Evolutionary conservation across 2,797 vertebrate genomes (phyloP), one percentile per base, ranked within the genome.

Genomic region (Simalia tracyae): DNA sequence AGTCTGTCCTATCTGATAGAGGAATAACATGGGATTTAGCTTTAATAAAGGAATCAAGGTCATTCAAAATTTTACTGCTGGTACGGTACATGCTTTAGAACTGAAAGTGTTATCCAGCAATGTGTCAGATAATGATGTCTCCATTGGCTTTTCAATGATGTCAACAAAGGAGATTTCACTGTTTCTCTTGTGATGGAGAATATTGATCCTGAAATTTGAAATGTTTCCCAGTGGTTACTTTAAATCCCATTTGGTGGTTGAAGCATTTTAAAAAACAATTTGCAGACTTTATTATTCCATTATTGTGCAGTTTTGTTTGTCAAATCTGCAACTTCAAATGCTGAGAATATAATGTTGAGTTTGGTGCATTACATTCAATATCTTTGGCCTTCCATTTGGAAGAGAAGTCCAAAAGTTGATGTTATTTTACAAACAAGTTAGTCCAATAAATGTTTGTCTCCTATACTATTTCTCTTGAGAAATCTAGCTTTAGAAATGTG

Each of bases 141-240:
- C 81, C 93, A 86, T 91, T 94, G 87, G 91, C 0, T 95, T 93
- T 92, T 92, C 89, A 76, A 92, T 90, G 46, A 54, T 89, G 87
- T 57, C 68, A 26, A 93, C 89, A 85, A 15, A 54, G 90, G 89
- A 87, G 88, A 92, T 4, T 93, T 94, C 36, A 92, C 24, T 42
- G n/a, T 93, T 95, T 86, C 11, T 94, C 36, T 95, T 94, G 59
- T 91, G 92, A 92, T 50, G 57, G 91, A 9, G 15, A 0, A 22
- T 93, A 96, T 94, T 93, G 94, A 95, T 97, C 87, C 86, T 94
- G 60, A 66, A 89, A 61, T 94, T 90, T 91, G 76, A 94, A 94
- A 94, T 92, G 64, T 90, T 94, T 95, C 92, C 91, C 94, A 95
- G 93, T 92, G 86, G 92, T 94, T 31, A 95, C 91, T 94, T 96